Conservation (phyloP, 1,140 invertebrate species). For the Drosophila ohnishii region DNA sequence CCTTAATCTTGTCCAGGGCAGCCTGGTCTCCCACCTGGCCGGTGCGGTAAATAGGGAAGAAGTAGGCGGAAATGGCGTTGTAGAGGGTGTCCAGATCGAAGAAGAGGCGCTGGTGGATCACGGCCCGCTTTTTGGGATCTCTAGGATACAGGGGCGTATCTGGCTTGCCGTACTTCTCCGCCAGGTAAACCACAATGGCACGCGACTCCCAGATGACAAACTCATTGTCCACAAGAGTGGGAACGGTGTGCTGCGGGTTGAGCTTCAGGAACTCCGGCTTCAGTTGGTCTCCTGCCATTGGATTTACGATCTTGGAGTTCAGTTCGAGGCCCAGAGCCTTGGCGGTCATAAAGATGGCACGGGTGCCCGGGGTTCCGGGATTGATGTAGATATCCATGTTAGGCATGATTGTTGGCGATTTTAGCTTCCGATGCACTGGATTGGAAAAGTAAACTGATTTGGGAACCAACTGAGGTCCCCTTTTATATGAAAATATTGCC, state of each 20-base stretch:
- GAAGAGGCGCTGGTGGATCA: conserved; percentile 89
- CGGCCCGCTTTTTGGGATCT: conserved; percentile 86
- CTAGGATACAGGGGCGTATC: conserved; percentile 87
- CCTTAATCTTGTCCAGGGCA: conserved; percentile 86
- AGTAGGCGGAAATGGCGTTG: conserved; percentile 84
- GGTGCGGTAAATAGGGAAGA: conserved; percentile 88
- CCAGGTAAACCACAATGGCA: conserved; percentile 89
- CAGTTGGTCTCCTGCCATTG: conserved; percentile 86
- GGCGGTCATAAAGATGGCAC: conserved; percentile 87
- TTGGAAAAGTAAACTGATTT: conserved; percentile 44
- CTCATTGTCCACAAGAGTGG: conserved; percentile 88
- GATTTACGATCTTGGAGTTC: conserved; percentile 87
- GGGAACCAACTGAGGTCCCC: too few relatives aligned
- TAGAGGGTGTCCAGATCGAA: conserved; percentile 89
- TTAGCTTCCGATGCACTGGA: background rate
- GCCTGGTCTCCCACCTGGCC: conserved; percentile 85
- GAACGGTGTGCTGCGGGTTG: conserved; percentile 86
- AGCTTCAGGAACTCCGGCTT: conserved; percentile 88
- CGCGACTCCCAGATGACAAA: conserved; percentile 88
- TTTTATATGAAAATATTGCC: conserved; percentile 23
- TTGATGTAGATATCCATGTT: conserved; percentile 86
- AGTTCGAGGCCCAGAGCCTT: conserved; percentile 88
- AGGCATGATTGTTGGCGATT: background rate
- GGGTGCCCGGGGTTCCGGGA: conserved; percentile 87
- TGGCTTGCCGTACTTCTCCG: conserved; percentile 86